Evolutionary conservation across 2,888 invertebrate genomes (phyloP).

Genomic region (Agrenia bidenticulata): DNA sequence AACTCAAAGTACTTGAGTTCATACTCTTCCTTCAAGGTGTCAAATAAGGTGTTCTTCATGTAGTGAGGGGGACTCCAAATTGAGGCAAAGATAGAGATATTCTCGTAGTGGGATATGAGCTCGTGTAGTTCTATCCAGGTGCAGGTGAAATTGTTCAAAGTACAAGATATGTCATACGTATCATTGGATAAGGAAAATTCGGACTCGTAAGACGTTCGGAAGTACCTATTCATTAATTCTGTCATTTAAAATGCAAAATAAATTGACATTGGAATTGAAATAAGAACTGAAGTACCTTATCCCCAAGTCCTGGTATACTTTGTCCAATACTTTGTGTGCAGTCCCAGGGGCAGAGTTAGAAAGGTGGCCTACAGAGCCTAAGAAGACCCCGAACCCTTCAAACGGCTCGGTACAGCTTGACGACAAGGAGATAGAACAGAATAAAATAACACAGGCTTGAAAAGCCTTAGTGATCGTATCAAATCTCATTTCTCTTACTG

Average conservation of each 20-base stretch:
- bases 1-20: constrained; percentile 24
- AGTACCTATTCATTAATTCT: too few relatives aligned
- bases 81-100: constrained; percentile 32
- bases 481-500: too few relatives aligned
- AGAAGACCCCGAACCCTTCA: constrained; percentile 43
- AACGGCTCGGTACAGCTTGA: constrained; percentile 18
- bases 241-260: constrained; percentile 12
- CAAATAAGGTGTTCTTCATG: constrained; percentile 37
- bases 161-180: constrained; percentile 35
- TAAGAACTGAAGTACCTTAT: constrained; percentile 28
- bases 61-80: constrained; percentile 48
- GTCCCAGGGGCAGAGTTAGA: constrained; percentile 18
- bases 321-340: constrained; percentile 27
- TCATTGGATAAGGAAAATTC: constrained; percentile 32
- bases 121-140: constrained; percentile 36
- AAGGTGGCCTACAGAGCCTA: constrained; percentile 35
- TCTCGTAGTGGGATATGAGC: constrained; percentile 22
- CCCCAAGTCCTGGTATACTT: constrained; percentile 34
- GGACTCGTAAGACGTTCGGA: constrained; percentile 38
- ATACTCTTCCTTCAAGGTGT: constrained; percentile 28
- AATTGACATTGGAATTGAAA: neutral
- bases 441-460: too few relatives aligned
- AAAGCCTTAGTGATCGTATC: too few relatives aligned
- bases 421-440: too few relatives aligned
- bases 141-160: constrained; percentile 27